Base-by-base conservation (phyloP, 2,113 vertebrate genomes). In the Corythornis vintsioides region DNA sequence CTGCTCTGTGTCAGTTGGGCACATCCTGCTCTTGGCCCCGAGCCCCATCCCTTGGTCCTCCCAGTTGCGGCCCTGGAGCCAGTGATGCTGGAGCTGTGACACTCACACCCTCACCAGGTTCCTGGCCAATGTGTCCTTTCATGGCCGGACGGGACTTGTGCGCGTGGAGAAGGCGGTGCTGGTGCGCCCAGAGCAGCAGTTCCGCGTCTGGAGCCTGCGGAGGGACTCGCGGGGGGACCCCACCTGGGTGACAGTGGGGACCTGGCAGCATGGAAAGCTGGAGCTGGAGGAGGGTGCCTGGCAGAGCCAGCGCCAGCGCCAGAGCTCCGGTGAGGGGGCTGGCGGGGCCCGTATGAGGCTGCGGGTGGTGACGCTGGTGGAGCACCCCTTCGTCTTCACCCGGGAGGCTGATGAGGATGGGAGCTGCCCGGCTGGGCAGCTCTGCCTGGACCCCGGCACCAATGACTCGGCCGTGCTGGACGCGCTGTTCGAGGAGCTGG, bases 301-400 rank as follows among this genome's bases (percentile, higher is more conserved):
- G 96, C 97, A 93, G 33, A 97, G 94, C 53, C 97, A 89, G 15
- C 78, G 45, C 19, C 96, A 56, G 18, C 71, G 22, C 14, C 87
- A 85, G 3, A 61, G 92, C 88, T 13, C 86, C 18, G 40, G 93
- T 0, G 92, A 97, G 83, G 69, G 63, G 72, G 1, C 95, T 14
- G 59, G 80, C 26, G 6, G 96, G 20, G 20, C 88, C 16, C 56
- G 94, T 11, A 77, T 33, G 26, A 97, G 96, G 76, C 96, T 99
- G 59, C 96, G 98, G 0, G 99, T 99, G 94, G 99, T 99, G 69
- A 99, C 99, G 0, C 88, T 99, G 80, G 98, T 99, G 83, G 99
- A 99, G 64, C 98, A 99, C 22, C 99, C 98, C 0, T 99, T 99
- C 0, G 98, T 99, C 57, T 99, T 99, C 83, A 98, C 98, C 5